Percentiles rank a stretch among this genome's conserved stretches.
Evolutionary conservation across 2,113 vertebrate species (phyloP).

Genomic region (Corythornis madagascariensis): DNA sequence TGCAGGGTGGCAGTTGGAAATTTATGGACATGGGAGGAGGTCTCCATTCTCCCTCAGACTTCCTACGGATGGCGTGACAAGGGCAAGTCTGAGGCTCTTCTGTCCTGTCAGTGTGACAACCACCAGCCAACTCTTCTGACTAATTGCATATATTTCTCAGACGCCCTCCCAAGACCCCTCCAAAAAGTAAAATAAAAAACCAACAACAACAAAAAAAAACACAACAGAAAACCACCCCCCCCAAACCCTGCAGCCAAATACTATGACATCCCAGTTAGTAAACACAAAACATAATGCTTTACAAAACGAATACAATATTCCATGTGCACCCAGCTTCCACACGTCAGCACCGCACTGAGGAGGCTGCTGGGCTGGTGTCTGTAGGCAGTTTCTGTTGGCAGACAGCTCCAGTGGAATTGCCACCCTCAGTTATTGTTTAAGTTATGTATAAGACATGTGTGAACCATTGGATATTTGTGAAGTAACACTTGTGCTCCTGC

Average conservation of each 20-base stretch:
- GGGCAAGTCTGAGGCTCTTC: conserved; percentile 62
- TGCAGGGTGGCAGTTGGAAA: conserved; percentile 56
- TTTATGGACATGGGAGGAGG: conserved; percentile 55
- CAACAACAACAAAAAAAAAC: background rate
- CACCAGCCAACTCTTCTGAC: conserved; percentile 68
- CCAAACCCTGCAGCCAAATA: conserved; percentile 79
- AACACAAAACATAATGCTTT: conserved; percentile 80
- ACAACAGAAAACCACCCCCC: background rate
- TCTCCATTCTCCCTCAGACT: conserved; percentile 59
- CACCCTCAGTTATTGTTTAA: conserved; percentile 77
- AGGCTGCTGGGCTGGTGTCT: conserved; percentile 80
- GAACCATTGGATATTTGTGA: conserved; percentile 99
- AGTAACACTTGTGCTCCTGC: conserved; percentile 98
- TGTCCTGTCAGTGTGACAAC: conserved; percentile 54
- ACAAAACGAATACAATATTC: conserved; percentile 81
- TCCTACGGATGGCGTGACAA: conserved; percentile 16
- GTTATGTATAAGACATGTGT: conserved; percentile 98
- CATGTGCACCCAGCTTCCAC: conserved; percentile 80
- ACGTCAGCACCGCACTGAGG: conserved; percentile 79
- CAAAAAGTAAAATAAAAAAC: conserved; percentile 21
- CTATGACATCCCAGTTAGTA: conserved; percentile 84
- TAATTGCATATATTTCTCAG: conserved; percentile 70
- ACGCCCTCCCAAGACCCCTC: conserved; percentile 51
- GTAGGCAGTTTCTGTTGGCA: conserved; percentile 85
- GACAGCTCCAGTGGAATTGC: conserved; percentile 82